Evolutionary conservation across 2,113 vertebrate species (phyloP), one percentile per base, ranked within the genome.

Genomic region (Oxyruncus cristatus): DNA sequence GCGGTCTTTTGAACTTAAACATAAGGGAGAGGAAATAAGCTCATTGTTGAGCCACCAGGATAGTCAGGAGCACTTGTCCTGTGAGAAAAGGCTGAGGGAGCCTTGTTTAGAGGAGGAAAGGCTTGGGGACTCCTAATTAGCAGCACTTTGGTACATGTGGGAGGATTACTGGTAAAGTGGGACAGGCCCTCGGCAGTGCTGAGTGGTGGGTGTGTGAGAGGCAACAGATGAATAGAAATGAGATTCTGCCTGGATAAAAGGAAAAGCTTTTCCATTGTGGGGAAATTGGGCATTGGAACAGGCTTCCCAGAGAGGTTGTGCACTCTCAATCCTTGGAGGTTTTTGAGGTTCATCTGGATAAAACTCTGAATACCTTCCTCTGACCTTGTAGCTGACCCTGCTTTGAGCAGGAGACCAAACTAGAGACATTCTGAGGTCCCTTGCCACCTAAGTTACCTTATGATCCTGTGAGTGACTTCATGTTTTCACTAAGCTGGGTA

Each of bases 71-170:
- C 52, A 28, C 8, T 5, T 86, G 39, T 32, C 37, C 66, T 72
- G 1, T 68, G 52, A 55, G 28, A 33, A 68, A 33, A 52, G 37
- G 16, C 55, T 63, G 72, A 83, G 65, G 21, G 47, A 58, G 30
- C 9, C 50, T 75, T 75, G 18, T 28, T 67, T 32, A 58, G 62
- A 30, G 52, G 56, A 52, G 23, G 39, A 37, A 19, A 5, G 42
- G 42, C 42, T 66, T 67, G 85, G 67, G 62, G 52, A 21, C 14
- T 58, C 33, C 12, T 66, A 11, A 9, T 11, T 11, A 68, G 30
- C 19, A 63, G 73, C 1, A 0, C 30, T 17, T 20, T 0, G 0
- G 28, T 39, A 2, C 14, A 0, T 16, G 26, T 39, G 37, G 41
- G 52, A 58, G 44, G n/a, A 6, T 33, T 3, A 59, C 5, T 1